Percentiles rank a stretch among this genome's conserved stretches.
Evolutionary conservation across 2,113 vertebrate genomes (phyloP).

Genomic region (Sebastes fasciatus): DNA sequence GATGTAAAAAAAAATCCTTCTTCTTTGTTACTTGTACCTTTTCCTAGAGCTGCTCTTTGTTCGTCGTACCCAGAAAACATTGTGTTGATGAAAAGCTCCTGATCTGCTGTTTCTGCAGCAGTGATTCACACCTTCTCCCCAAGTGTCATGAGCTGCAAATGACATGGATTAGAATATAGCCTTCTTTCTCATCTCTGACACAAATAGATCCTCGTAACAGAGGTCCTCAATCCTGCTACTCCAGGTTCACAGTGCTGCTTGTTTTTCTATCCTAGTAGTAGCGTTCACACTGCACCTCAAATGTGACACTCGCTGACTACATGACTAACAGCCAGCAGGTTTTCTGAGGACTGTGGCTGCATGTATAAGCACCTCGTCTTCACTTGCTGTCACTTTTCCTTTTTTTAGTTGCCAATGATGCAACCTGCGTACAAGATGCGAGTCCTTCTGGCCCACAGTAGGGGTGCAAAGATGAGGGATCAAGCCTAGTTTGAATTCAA

Average conservation of each 20-base stretch:
- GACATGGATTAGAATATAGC: neutral
- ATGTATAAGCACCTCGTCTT: neutral
- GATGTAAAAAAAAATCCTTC: neutral
- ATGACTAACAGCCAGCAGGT: neutral
- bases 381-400: neutral
- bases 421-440: neutral
- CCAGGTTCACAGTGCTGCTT: neutral
- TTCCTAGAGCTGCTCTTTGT: neutral
- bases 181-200: neutral
- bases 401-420: neutral
- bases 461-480: neutral
- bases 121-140: neutral
- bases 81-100: neutral
- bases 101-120: neutral
- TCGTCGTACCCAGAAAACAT: neutral
- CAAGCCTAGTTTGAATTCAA: neutral
- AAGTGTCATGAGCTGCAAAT: neutral
- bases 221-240: neutral
- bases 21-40: neutral
- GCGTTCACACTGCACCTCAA: neutral
- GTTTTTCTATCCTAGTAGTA: neutral
- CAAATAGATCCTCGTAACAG: neutral
- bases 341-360: neutral
- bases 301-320: neutral
- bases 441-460: neutral